Evolutionary conservation across 64 coral and sea anemone species (phyloP).

Genomic region (Orbicella faveolata): DNA sequence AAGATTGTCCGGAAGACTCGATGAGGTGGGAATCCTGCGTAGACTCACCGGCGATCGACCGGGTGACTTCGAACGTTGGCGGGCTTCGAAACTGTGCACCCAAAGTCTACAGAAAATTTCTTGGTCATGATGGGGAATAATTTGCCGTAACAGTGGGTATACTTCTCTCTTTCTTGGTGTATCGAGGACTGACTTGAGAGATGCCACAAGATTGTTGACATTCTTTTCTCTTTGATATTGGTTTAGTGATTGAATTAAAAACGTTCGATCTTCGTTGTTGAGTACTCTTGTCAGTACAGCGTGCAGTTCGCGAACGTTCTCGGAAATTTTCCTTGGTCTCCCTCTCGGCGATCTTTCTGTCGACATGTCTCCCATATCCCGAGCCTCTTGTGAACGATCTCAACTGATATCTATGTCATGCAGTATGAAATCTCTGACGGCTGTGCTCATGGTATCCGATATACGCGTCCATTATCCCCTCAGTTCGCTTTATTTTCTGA

Average conservation of each 20-base stretch:
- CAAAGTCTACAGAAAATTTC: conserved; percentile 56
- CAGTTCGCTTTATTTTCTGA: not conserved
- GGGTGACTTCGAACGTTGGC: conserved; percentile 27
- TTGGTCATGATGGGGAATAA: conserved; percentile 71
- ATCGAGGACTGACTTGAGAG: conserved; percentile 67
- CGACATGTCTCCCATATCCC: not conserved
- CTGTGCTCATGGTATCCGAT: not conserved
- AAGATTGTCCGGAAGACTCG: conserved; percentile 83
- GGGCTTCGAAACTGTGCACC: conserved; percentile 14
- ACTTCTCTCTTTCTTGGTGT: conserved; percentile 79
- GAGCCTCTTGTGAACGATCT: not conserved
- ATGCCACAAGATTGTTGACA: conserved; percentile 58
- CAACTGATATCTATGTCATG: not conserved
- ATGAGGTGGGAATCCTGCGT: conserved; percentile 26
- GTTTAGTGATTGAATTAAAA: conserved; percentile 82
- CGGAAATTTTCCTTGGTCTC: conserved; percentile 68
- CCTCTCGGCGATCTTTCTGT: conserved; percentile 27
- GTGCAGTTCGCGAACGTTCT: conserved; percentile 81
- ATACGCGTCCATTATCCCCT: not conserved
- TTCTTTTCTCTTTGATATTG: conserved; percentile 78
- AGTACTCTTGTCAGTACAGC: conserved; percentile 36
- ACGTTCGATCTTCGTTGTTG: conserved; percentile 66
- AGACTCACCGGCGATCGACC: conserved; percentile 47
- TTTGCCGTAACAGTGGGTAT: conserved; percentile 66
- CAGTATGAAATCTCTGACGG: not conserved